phyloP scores from a whole-genome alignment of 2,113 vertebrate genomes.

The Cyrtonyx montezumae region DNA sequence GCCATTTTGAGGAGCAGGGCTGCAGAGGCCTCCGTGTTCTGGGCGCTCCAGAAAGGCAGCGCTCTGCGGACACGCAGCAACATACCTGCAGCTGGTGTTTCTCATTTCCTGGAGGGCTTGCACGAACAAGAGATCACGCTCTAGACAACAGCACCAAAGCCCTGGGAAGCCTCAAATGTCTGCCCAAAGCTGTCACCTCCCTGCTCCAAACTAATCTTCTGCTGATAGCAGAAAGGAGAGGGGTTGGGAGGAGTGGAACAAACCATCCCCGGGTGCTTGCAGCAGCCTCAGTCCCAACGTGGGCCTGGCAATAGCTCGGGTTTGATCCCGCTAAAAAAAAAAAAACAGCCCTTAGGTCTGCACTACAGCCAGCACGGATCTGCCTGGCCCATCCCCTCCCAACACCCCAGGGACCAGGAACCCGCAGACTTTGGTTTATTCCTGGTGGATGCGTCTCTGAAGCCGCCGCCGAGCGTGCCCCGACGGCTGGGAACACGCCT shows the following conservation, averaged over 20 bases:
- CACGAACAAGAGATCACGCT: constrained; percentile 60
- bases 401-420: background rate
- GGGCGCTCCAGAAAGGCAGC: constrained; percentile 30
- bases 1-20: constrained; percentile 73
- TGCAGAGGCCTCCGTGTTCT: constrained; percentile 42
- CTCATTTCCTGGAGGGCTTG: constrained; percentile 66
- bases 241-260: background rate
- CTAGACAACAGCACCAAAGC: constrained; percentile 37
- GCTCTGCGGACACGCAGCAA: background rate
- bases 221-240: background rate
- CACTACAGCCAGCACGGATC: background rate
- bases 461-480: constrained; percentile 17
- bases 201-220: background rate
- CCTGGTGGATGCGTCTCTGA: constrained; percentile 30
- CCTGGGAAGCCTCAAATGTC: background rate
- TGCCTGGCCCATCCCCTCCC: background rate
- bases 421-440: constrained; percentile 46
- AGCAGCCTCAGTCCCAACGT: background rate
- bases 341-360: background rate
- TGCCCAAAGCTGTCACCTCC: background rate
- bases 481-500: constrained; percentile 49
- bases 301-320: background rate
- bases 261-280: background rate
- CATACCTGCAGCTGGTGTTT: constrained; percentile 67
- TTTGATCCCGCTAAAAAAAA: background rate